Base-by-base conservation (phyloP, 2,113 vertebrate species). In the Silurus meridionalis region DNA sequence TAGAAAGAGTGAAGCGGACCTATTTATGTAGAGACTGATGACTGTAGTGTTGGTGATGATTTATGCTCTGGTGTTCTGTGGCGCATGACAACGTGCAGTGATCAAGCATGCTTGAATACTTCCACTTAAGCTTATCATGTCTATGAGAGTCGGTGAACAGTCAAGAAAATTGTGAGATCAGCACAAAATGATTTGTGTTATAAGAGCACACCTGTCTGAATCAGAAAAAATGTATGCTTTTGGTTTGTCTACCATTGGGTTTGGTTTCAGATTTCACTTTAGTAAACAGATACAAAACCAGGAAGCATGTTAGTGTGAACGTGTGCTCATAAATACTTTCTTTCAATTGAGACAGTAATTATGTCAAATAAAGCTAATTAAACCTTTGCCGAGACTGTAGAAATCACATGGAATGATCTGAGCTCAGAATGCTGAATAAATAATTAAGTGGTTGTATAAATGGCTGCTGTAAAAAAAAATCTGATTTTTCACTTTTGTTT, bases 1-100 rank as follows among this genome's bases (percentile, higher is more conserved):
- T 78, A 91, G 74, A 85, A 89, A 82, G 63, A 80, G 28, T 72
- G n/a, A 87, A 61, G 14, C 6, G 79, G 58, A 28, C 5, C 25
- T 23, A 64, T 46, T 63, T n/a, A 69, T 85, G 71, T 87, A 60
- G 50, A 82, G 46, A 83, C 50, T 17, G 50, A 71, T 28, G 58
- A 28, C 37, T 82, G 79, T 50, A 63, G 80, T 83, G 88, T 75
- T 82, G 86, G 55, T 75, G 85, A 53, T 15, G 67, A 23, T 28
- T n/a, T 78, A 63, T 67, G 61, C 71, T 84, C 15, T 85, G 21
- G 37, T 69, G 37, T 50, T 69, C 58, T 84, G 69, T 88, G 85
- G 80, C 14, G 28, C 72, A 46, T 85, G 83, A 58, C 64, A 10
- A 25, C 52, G 53, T 50, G 21, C 53, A 53, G 25, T 77, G 21